Evolutionary conservation across 2,888 invertebrate species (phyloP), one percentile per base, ranked within the genome.

Genomic region (Apomyelois bistriatella): DNA sequence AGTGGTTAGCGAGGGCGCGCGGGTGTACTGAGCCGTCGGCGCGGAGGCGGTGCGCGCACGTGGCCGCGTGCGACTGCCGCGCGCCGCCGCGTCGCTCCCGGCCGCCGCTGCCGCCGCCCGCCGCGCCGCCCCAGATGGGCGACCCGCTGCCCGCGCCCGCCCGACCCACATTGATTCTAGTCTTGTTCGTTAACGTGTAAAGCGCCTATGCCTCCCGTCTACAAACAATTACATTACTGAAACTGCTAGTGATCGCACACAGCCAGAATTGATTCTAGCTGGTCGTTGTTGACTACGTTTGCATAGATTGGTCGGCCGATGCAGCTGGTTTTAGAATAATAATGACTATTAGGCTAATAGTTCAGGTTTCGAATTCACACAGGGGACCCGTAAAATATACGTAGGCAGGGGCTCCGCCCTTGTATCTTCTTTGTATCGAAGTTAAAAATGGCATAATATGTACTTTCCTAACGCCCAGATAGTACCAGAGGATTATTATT

Each of bases 21-120:
- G 76, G 76, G 69, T 65, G 65, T 12, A 40, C 40, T 40, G 58
- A 53, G 55, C 56, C 57, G 66, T 72, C 61, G 65, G 65, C 84
- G 83, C 84, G 72, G 67, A 75, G 78, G 80, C 80, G 85, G 70
- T 76, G 70, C 80, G 84, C 85, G 86, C 86, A 82, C 86, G 87
- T 82, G 86, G 76, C 76, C 73, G 82, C 85, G 84, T 74, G 85
- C 85, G 79, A 87, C 87, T 86, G 88, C 84, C 85, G 85, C 78
- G 79, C 70, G 28, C 1, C 68, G 62, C n/a, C 79, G 76, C 78
- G 52, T 48, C 43, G 32, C 53, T 51, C 82, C 62, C 64, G 64
- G 62, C 60, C 65, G 68, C 64, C 66, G 70, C 73, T 76, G 76
- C 77, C 76, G 74, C 72, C 80, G 62, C 77, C 76, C 57, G 60